Percentiles rank a stretch among this genome's conserved stretches.
Evolutionary conservation across 2,888 invertebrate species (phyloP).

Genomic region (Morinoia aosen): DNA sequence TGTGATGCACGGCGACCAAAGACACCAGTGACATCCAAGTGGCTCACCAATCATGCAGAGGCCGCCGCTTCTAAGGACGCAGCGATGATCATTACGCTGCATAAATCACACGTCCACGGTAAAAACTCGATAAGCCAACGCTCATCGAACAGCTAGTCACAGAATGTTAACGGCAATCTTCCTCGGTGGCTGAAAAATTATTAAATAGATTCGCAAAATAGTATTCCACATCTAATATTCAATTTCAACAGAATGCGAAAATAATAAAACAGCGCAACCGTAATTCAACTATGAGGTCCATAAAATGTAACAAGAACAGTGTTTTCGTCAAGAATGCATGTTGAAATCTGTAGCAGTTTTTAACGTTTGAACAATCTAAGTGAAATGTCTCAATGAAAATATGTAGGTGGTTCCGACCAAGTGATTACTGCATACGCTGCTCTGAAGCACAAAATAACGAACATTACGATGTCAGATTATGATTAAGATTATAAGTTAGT

Average conservation of each 20-base stretch:
- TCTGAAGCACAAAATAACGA: too few relatives aligned
- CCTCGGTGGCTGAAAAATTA: not conserved
- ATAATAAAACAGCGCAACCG: not conserved
- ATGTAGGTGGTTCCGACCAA: too few relatives aligned
- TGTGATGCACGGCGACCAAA: not conserved
- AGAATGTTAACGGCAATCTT: not conserved
- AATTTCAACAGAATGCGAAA: not conserved
- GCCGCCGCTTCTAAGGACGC: not conserved
- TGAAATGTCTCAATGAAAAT: not conserved
- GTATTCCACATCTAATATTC: not conserved
- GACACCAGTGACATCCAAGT: not conserved
- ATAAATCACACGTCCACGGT: constrained; percentile 18
- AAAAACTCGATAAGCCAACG: constrained; percentile 5
- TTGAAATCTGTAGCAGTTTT: not conserved
- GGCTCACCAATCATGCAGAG: constrained; percentile 26
- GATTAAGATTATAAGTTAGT: too few relatives aligned
- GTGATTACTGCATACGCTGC: too few relatives aligned
- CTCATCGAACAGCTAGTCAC: not conserved
- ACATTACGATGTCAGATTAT: not conserved
- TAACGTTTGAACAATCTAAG: not conserved
- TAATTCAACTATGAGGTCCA: not conserved
- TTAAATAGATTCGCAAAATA: not conserved
- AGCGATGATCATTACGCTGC: constrained; percentile 43
- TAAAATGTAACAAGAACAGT: too few relatives aligned
- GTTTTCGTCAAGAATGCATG: not conserved